Conservation (phyloP, 2,113 vertebrate genomes). For the Menura novaehollandiae region DNA sequence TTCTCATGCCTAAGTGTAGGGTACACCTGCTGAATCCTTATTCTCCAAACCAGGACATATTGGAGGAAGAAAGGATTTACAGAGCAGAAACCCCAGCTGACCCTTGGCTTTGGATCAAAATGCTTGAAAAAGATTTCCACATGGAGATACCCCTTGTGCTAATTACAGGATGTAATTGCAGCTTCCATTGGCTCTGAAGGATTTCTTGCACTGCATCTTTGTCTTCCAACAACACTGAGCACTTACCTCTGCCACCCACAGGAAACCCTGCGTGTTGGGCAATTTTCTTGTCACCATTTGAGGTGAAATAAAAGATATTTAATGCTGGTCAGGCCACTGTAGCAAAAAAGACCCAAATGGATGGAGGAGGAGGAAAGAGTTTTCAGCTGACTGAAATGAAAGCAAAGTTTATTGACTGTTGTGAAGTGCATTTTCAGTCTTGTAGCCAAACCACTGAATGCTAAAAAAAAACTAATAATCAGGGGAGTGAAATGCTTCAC, state of each 20-base stretch:
- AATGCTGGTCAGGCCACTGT: background rate
- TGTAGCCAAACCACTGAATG: slow-evolving; percentile 10
- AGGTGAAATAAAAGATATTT: background rate
- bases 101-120: background rate
- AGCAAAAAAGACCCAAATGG: background rate
- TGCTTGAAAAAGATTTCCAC: background rate
- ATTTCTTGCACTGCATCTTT: background rate
- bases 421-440: background rate
- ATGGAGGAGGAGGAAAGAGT: background rate
- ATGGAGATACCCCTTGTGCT: background rate
- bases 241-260: background rate
- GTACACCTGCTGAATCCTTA: background rate
- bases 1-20: background rate
- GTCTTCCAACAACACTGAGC: background rate
- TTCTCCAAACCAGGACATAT: background rate
- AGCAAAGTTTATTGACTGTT: background rate
- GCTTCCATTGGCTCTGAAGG: background rate
- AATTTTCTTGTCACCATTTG: background rate
- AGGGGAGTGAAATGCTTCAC: background rate
- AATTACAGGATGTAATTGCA: background rate
- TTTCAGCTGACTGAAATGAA: background rate
- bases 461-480: background rate
- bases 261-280: background rate
- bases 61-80: background rate
- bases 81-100: background rate